Conservation (phyloP, 2,888 invertebrate species). For the Drosophila limbata region DNA sequence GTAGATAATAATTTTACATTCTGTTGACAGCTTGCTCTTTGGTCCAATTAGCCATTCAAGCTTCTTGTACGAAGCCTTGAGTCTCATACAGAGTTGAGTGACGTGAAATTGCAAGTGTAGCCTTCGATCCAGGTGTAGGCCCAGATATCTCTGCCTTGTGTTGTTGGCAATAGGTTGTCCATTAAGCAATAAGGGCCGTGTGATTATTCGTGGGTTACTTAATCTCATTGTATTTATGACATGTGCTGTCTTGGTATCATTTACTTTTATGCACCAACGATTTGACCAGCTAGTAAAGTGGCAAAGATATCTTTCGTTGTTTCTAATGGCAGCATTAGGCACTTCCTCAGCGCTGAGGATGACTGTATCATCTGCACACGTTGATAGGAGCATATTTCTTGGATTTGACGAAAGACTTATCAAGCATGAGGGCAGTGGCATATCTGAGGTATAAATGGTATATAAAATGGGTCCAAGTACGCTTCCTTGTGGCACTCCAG, state of each 20-base stretch:
- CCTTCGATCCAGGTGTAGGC: not conserved
- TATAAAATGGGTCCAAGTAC: conserved; percentile 2
- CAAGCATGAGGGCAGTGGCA: not conserved
- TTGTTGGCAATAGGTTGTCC: not conserved
- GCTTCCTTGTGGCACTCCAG: conserved; percentile 7
- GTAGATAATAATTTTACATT: not conserved
- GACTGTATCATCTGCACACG: not conserved
- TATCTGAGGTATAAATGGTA: not conserved
- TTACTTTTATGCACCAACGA: not conserved
- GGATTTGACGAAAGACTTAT: too few relatives aligned
- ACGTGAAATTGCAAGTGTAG: not conserved
- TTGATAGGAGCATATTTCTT: not conserved
- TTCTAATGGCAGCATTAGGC: not conserved
- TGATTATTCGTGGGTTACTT: not conserved
- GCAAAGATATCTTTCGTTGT: not conserved
- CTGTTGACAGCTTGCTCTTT: not conserved
- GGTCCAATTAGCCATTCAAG: not conserved
- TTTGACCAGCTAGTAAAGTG: not conserved
- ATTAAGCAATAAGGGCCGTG: not conserved
- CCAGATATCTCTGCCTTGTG: not conserved
- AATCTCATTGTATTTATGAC: not conserved
- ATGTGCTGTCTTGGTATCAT: not conserved
- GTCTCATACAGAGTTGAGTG: not conserved
- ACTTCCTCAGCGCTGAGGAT: not conserved
- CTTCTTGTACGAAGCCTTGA: not conserved